These are phyloP conservation scores for Agriopis aurantiaria DNA, from an alignment of 2,888 invertebrate species.

Conservation along the genomic window DNA sequence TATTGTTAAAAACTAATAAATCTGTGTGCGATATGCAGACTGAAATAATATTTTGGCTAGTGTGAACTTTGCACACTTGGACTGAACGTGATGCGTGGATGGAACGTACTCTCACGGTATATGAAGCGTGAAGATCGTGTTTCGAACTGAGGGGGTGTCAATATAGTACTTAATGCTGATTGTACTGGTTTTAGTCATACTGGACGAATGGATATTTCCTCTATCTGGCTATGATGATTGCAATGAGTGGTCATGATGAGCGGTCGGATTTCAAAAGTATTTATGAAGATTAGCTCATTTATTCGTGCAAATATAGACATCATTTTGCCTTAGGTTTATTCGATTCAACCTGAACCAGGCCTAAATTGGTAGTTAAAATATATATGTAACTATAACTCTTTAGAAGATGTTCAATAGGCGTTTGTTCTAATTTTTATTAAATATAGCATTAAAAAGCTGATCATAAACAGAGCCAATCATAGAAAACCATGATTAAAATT, in stretches of 20 bases:
- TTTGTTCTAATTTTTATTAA: no score
- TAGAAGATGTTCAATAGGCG: no score
- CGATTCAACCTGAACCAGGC: background rate
- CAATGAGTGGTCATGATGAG: conserved; percentile 1
- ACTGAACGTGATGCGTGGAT: no score
- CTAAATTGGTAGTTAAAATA: background rate
- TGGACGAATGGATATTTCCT: conserved; percentile 29
- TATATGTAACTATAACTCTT: no score
- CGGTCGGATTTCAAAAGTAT: conserved; percentile 15
- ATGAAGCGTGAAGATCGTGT: conserved; percentile 13
- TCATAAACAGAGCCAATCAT: no score
- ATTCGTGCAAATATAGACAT: background rate
- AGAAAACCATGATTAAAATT: no score
- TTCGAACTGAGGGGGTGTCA: conserved; percentile 25
- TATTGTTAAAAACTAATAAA: background rate
- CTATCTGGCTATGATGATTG: conserved; percentile 3
- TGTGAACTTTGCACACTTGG: no score
- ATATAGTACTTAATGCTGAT: conserved; percentile 6
- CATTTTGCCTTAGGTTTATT: background rate
- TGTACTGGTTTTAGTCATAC: conserved; percentile 35
- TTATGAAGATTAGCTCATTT: conserved; percentile 2
- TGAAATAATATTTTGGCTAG: no score
- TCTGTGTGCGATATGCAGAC: no score
- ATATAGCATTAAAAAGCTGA: no score
- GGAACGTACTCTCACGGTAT: background rate